Conservation (phyloP, 2,797 vertebrate genomes). For the Urocyon cinereoargenteus region DNA sequence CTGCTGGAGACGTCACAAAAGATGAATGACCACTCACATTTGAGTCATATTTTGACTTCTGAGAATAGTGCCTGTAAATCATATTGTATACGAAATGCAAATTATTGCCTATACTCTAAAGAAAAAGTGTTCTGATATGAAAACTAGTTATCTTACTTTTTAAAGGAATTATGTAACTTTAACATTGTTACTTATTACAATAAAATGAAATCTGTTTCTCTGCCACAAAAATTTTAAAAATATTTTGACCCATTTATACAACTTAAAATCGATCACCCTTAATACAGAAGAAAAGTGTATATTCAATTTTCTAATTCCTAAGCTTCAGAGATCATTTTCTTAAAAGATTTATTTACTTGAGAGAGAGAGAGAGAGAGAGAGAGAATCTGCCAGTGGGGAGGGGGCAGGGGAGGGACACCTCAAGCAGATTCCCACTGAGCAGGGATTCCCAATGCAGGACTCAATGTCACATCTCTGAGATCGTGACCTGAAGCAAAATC, state of each 20-base stretch:
- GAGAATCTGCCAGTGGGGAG: too few species aligned
- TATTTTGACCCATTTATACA: not conserved
- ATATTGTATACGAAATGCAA: not conserved
- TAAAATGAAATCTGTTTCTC: conserved; percentile 18
- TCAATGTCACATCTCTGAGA: not conserved
- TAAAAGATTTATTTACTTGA: not conserved
- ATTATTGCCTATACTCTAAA: not conserved
- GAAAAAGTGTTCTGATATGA: not conserved
- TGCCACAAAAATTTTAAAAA: conserved; percentile 31
- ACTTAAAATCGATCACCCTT: conserved; percentile 1
- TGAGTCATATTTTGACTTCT: conserved; percentile 86
- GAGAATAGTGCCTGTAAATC: conserved; percentile 85
- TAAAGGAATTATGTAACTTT: conserved; percentile 34
- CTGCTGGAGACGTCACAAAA: conserved; percentile 77
- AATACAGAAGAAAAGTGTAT: not conserved
- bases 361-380: not conserved
- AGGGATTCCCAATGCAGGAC: not conserved
- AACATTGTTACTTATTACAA: conserved; percentile 39
- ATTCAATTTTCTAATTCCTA: conserved; percentile 15
- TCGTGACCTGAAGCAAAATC: not conserved
- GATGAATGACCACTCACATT: conserved; percentile 76
- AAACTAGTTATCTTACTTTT: conserved; percentile 45
- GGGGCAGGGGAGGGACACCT: not conserved
- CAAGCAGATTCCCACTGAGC: not conserved
- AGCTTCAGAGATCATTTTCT: not conserved